Conservation (phyloP, 1,140 invertebrate species). For the Zophobas atratus region DNA sequence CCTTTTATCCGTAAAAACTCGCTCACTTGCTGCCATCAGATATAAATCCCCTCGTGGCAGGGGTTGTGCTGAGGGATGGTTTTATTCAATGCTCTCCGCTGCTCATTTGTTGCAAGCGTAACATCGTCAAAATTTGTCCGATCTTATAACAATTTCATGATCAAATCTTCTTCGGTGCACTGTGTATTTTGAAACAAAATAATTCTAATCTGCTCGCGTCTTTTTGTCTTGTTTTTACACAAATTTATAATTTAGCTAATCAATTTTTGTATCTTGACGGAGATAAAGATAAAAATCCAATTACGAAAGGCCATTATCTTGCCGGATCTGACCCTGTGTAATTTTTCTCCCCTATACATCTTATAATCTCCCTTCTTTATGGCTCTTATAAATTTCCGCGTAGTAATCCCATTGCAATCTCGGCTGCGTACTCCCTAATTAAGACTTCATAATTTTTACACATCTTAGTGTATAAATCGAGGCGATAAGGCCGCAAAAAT, state of each 20-base stretch:
- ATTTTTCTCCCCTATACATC: conserved; percentile 42
- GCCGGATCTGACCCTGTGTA: conserved; percentile 40
- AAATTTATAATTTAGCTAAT: conserved; percentile 34
- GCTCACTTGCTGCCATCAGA: conserved; percentile 40
- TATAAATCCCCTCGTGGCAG: conserved; percentile 25
- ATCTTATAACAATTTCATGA: conserved; percentile 4
- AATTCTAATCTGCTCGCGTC: conserved; percentile 6
- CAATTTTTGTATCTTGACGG: conserved; percentile 32
- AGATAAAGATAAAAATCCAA: conserved; percentile 54
- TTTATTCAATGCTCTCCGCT: conserved; percentile 38
- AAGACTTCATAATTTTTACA: conserved; percentile 54
- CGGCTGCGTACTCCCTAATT: conserved; percentile 49
- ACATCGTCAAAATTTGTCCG: background rate
- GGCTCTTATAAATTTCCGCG: conserved; percentile 44
- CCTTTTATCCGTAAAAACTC: conserved; percentile 21
- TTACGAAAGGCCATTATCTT: conserved; percentile 52
- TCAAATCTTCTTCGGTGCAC: background rate
- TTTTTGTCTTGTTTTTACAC: conserved; percentile 26
- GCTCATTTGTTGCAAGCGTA: conserved; percentile 24
- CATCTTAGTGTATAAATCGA: conserved; percentile 43
- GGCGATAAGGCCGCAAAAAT: conserved; percentile 36
- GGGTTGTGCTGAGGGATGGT: conserved; percentile 27
- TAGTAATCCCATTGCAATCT: conserved; percentile 42
- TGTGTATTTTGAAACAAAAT: background rate
- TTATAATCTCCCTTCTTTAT: conserved; percentile 50